Conservation (phyloP, 2,888 invertebrate genomes). For the Drosophila villosipedis region DNA sequence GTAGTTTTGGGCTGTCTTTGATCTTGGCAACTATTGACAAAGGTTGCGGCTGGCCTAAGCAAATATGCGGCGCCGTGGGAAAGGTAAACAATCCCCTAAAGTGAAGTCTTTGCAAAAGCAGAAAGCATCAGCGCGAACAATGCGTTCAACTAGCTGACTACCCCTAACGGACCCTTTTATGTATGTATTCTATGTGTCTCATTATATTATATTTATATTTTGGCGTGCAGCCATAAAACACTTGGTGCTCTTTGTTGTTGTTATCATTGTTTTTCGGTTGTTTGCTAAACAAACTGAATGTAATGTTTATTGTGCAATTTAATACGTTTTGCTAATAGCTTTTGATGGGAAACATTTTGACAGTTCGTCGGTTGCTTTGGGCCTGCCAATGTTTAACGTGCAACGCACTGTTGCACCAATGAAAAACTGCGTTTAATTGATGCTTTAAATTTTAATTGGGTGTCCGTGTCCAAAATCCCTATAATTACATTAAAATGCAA, state of each 20-base stretch:
- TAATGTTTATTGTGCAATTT: constrained; percentile 59
- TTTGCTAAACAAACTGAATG: constrained; percentile 55
- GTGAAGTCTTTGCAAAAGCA: constrained; percentile 46
- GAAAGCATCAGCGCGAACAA: constrained; percentile 47
- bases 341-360: constrained; percentile 57
- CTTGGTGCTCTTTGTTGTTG: constrained; percentile 23
- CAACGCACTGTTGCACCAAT: constrained; percentile 17
- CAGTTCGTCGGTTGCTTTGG: constrained; percentile 42
- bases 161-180: constrained; percentile 8
- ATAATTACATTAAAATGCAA: constrained; percentile 49
- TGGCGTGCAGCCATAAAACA: constrained; percentile 31
- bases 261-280: constrained; percentile 29
- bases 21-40: constrained; percentile 73
- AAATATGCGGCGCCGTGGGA: constrained; percentile 66
- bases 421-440: constrained; percentile 46
- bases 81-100: constrained; percentile 60
- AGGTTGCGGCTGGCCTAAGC: constrained; percentile 48
- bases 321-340: constrained; percentile 71
- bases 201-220: constrained; percentile 60
- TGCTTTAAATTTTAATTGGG: constrained; percentile 56
- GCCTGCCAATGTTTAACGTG: constrained; percentile 1
- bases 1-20: constrained; percentile 62
- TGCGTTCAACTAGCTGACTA: constrained; percentile 40
- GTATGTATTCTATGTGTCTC: constrained; percentile 32
- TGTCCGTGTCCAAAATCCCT: constrained; percentile 29